These are phyloP conservation scores for Strigamia crassipes DNA, from an alignment of 2,888 invertebrate species.

Conservation along the genomic window DNA sequence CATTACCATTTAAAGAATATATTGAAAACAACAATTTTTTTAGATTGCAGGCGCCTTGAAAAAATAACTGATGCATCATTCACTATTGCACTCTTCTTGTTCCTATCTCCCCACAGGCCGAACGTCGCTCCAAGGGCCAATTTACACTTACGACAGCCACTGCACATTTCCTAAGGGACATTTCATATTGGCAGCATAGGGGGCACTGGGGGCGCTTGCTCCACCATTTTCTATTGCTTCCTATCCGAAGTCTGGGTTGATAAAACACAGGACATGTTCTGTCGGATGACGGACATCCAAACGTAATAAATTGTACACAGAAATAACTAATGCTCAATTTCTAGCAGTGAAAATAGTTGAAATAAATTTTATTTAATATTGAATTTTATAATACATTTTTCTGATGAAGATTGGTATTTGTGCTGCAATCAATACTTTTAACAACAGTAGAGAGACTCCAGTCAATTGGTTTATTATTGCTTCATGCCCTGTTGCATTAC, in stretches of 20 bases:
- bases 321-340: neutral
- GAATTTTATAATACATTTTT: no score
- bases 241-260: slow-evolving; percentile 14
- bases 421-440: no score
- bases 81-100: slow-evolving; percentile 36
- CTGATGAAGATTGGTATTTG: no score
- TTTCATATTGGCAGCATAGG: slow-evolving; percentile 33
- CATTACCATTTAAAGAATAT: slow-evolving; percentile 8
- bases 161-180: slow-evolving; percentile 32
- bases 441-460: no score
- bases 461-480: no score
- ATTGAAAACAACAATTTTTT: slow-evolving; percentile 2
- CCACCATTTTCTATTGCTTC: slow-evolving; percentile 8
- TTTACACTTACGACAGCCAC: slow-evolving; percentile 42
- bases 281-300: neutral
- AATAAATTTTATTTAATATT: no score
- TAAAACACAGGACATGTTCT: slow-evolving; percentile 18
- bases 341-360: no score
- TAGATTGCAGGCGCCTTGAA: neutral
- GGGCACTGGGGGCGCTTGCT: slow-evolving; percentile 15
- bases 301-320: neutral
- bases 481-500: no score
- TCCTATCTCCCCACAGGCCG: slow-evolving; percentile 36
- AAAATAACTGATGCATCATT: slow-evolving; percentile 40
- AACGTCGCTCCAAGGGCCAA: slow-evolving; percentile 40